phyloP scores from a whole-genome alignment of 2,888 invertebrate genomes.

The Parthenolecanium corni region DNA sequence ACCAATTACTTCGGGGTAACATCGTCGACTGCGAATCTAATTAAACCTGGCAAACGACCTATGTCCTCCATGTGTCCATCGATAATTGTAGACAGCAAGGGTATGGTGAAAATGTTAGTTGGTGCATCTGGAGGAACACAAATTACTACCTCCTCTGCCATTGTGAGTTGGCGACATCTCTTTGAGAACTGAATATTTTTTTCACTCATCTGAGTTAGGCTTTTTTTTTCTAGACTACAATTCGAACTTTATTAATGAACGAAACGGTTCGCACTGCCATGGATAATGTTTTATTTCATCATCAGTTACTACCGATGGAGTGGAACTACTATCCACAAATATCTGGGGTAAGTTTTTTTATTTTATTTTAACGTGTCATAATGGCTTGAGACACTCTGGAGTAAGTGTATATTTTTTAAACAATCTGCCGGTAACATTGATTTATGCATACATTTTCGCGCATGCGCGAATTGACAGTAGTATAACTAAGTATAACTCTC shows the following conservation, averaged over 20 bases:
- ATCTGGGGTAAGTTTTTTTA: no score
- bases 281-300: conserved; percentile 64
- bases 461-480: no score
- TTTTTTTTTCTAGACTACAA: conserved; percentile 46
- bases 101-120: conserved; percentile 40
- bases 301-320: conserved; percentile 70
- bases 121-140: conserved; percentile 48
- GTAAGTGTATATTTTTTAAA: no score
- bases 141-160: conserved; percentile 43
- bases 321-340: conserved; percentile 59
- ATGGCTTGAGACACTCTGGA: no score
- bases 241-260: conserved; percentile 55
- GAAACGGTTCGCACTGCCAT: conserved; percentile 55
- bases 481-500: no score
- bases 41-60: conserved; percentile 67
- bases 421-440: no score
- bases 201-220: no score
- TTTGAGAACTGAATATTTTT: no score
- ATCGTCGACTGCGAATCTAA: conserved; percentile 68
- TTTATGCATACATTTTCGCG: no score
- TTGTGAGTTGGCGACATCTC: no score
- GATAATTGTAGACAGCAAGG: conserved; percentile 52
- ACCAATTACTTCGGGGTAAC: conserved; percentile 57
- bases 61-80: conserved; percentile 78
- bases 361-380: no score